Base-by-base conservation (phyloP, 2,797 vertebrate genomes). In the Urocyon cinereoargenteus region DNA sequence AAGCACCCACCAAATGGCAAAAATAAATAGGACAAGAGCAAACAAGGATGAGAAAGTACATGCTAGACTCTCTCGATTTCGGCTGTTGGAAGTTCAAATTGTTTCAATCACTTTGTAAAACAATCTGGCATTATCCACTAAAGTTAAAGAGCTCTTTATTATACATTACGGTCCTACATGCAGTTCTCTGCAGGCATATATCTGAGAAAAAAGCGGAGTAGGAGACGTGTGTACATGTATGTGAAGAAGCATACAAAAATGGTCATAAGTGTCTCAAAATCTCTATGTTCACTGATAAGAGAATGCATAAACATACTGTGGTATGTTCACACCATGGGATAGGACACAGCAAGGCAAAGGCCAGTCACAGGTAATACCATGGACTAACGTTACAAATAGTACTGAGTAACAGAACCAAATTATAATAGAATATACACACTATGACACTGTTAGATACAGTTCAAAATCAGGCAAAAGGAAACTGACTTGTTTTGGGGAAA, bases 391-490 rank as follows among this genome's bases (percentile, higher is more conserved):
- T 40, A 83, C 28, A 90, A 62, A 75, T 26, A 40, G 61, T 21
- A 49, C 31, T 40, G 45, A 79, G 6, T 5, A 8, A 62, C 64
- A 57, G 26, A 89, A 57, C 26, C 6, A 75, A 86, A 40, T 92
- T 9, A 64, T 26, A 45, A 28, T 5, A 79, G 40, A 68, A 49
- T 45, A 57, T 4, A 82, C 7, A 24, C 9, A 68, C 55, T 66
- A 59, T 13, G 57, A 57, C 15, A 70, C 22, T 6, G 14, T 64
- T 77, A 62, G 3, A 22, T 12, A 12, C 96, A 57, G 53, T 57
- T 94, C 51, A 66, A 92, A 97, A 59, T 78, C 68, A 82, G 12
- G 49, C 59, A 49, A 70, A 84, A 87, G 15, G 5, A 81, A 84
- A 70, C 9, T 12, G 61, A 34, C 6, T 66, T 59, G 14, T 73